Evolutionary conservation across 2,113 vertebrate genomes (phyloP).

Genomic region (Pardalotus punctatus): DNA sequence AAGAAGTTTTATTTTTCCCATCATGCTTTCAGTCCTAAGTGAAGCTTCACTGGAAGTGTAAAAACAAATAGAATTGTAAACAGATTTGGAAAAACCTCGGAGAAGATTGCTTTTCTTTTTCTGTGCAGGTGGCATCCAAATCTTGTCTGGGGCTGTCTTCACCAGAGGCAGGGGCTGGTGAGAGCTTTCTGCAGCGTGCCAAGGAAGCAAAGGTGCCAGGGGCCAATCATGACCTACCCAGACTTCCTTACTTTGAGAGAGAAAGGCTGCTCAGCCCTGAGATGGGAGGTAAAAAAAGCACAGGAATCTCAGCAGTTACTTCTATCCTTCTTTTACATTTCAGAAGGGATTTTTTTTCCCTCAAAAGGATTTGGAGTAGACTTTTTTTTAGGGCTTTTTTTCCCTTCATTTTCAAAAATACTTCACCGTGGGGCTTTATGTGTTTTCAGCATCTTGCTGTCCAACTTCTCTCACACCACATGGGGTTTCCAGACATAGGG

Average conservation of each 20-base stretch:
- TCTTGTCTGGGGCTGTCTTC: background rate
- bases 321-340: background rate
- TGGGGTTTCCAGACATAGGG: background rate
- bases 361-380: background rate
- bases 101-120: background rate
- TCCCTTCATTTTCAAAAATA: background rate
- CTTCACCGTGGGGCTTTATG: background rate
- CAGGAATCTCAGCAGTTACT: background rate
- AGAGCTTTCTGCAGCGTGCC: accelerated
- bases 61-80: background rate
- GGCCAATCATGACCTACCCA: background rate
- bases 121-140: accelerated
- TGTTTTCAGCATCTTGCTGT: background rate
- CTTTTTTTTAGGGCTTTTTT: background rate
- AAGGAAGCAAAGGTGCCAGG: accelerated
- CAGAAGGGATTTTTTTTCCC: background rate
- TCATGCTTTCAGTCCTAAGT: background rate
- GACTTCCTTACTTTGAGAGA: background rate
- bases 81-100: background rate
- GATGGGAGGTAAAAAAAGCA: background rate
- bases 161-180: background rate
- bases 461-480: accelerated
- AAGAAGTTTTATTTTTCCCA: background rate
- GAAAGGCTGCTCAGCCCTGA: background rate
- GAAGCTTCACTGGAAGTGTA: background rate